phyloP scores from a whole-genome alignment of 64 coral and sea anemone genomes.

The Hydrozoanthus tunicans region DNA sequence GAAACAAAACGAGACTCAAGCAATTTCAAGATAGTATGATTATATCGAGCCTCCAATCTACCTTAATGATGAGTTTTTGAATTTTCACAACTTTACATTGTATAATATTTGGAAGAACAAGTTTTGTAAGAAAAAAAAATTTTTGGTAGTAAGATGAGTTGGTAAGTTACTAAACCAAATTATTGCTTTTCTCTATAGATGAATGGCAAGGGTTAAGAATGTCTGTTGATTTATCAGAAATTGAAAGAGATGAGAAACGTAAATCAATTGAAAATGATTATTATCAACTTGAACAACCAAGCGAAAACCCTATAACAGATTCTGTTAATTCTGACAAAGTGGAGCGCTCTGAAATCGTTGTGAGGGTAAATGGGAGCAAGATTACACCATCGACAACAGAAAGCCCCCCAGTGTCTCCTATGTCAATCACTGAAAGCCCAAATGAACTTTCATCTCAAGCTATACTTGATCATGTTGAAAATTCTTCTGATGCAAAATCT shows the following conservation, averaged over 20 bases:
- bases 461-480: neutral
- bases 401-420: constrained; percentile 41
- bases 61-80: too few species aligned
- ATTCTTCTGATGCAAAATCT: neutral
- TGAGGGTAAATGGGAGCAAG: constrained; percentile 25
- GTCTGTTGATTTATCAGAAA: constrained; percentile 34
- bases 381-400: neutral
- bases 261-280: constrained; percentile 49
- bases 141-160: neutral
- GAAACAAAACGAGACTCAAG: too few species aligned
- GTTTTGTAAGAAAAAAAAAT: too few species aligned
- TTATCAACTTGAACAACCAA: constrained; percentile 20
- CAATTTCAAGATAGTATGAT: too few species aligned
- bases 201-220: constrained; percentile 23
- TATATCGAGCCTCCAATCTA: too few species aligned
- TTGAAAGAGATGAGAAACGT: constrained; percentile 4
- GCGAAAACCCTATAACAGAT: neutral
- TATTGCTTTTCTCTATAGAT: neutral
- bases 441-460: neutral
- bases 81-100: too few species aligned
- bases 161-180: neutral
- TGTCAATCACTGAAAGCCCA: constrained; percentile 36
- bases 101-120: too few species aligned
- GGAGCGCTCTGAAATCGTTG: constrained; percentile 33
- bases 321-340: constrained; percentile 21